These are phyloP conservation scores for Nycticryphes semicollaris DNA, from an alignment of 2,113 vertebrate species.

Conservation along the genomic window DNA sequence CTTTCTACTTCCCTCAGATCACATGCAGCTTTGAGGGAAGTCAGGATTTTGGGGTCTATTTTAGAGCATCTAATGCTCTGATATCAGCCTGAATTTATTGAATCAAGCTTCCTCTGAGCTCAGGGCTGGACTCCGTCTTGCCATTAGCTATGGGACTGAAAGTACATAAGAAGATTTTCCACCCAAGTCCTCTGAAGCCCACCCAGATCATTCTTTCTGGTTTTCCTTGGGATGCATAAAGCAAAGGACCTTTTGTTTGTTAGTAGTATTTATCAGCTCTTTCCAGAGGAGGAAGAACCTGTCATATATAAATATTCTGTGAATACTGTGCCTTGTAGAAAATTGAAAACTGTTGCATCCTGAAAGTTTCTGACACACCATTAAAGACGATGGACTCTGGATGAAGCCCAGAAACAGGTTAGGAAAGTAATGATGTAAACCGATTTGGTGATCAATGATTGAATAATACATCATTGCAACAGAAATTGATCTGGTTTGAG, in stretches of 20 bases:
- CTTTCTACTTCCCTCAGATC: not conserved
- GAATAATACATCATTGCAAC: not conserved
- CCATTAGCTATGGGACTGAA: not conserved
- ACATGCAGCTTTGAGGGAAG: not conserved
- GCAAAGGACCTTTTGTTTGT: not conserved
- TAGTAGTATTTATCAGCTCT: not conserved
- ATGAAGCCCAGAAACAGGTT: not conserved
- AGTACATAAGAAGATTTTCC: not conserved
- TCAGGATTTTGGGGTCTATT: not conserved
- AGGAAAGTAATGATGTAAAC: not conserved
- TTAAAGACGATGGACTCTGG: not conserved
- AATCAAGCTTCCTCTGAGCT: not conserved
- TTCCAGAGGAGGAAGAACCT: not conserved
- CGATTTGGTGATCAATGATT: not conserved
- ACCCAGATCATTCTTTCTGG: not conserved
- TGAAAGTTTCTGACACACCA: not conserved
- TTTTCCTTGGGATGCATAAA: not conserved
- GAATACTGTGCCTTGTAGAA: not conserved
- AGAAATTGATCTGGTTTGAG: not conserved
- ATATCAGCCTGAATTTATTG: not conserved
- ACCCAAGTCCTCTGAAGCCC: not conserved
- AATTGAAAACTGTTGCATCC: not conserved
- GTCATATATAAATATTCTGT: not conserved
- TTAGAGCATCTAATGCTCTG: not conserved
- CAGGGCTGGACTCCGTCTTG: not conserved